phyloP scores from a whole-genome alignment of 2,113 vertebrate genomes.

The Sclerurus mexicanus region DNA sequence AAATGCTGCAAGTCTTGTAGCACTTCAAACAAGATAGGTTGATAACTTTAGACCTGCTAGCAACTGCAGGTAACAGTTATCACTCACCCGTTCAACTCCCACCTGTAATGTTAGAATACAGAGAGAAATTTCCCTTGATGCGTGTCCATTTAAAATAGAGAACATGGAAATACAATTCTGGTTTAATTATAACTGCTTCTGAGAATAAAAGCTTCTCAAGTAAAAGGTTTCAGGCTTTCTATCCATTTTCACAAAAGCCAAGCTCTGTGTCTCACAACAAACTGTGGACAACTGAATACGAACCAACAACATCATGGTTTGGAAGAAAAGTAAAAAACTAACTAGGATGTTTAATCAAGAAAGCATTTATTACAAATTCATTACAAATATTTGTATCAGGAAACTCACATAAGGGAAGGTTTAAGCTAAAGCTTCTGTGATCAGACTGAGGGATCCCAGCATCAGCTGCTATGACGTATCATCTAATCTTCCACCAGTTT shows the following conservation, averaged over 20 bases:
- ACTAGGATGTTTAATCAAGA: not conserved
- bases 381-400: not conserved
- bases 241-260: not conserved
- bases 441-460: not conserved
- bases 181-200: not conserved
- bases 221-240: not conserved
- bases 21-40: accelerated
- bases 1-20: not conserved
- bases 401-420: not conserved
- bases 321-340: not conserved
- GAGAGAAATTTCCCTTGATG: not conserved
- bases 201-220: not conserved
- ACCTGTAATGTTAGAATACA: accelerated
- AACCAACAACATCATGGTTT: not conserved
- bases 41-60: not conserved
- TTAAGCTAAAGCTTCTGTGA: not conserved
- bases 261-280: not conserved
- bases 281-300: not conserved
- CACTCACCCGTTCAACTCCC: not conserved
- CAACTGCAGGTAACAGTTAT: not conserved
- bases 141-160: not conserved
- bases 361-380: not conserved
- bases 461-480: not conserved
- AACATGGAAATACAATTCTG: not conserved
- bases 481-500: not conserved